Evolutionary conservation across 2,113 vertebrate genomes (phyloP).

Genomic region (Recurvirostra avosetta): DNA sequence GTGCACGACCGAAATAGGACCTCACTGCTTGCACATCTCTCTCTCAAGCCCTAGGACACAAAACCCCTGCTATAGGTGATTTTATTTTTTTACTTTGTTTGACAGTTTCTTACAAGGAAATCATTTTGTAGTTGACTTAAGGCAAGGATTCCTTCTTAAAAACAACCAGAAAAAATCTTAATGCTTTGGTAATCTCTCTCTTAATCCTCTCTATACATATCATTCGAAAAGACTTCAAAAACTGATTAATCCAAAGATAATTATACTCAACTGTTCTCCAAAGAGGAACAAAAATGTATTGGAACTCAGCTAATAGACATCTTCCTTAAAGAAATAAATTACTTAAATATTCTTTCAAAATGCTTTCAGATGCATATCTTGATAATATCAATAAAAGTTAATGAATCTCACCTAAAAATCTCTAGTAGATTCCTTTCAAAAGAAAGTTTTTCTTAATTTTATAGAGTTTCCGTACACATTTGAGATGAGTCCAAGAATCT

Average conservation of each 20-base stretch:
- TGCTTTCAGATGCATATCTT: neutral
- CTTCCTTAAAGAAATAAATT: neutral
- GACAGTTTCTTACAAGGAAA: neutral
- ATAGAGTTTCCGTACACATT: neutral
- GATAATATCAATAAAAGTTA: neutral
- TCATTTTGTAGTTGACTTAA: conserved; percentile 1
- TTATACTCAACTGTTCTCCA: neutral
- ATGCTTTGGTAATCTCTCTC: conserved; percentile 10
- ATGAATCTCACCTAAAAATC: neutral
- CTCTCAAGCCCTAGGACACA: neutral
- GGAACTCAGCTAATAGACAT: neutral
- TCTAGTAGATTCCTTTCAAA: neutral
- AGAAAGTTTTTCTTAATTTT: neutral
- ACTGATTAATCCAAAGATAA: conserved; percentile 33
- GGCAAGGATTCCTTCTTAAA: neutral
- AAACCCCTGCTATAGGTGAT: neutral
- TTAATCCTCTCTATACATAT: neutral
- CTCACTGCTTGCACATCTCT: neutral
- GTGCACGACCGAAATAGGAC: neutral
- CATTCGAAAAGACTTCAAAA: conserved; percentile 18
- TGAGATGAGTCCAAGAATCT: neutral
- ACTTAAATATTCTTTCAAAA: neutral
- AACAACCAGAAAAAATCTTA: neutral
- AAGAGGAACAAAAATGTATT: neutral
- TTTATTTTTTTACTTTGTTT: neutral